Evolutionary conservation across 2,113 vertebrate species (phyloP), one percentile per base, ranked within the genome.

Genomic region (Hystrix brachyura): DNA sequence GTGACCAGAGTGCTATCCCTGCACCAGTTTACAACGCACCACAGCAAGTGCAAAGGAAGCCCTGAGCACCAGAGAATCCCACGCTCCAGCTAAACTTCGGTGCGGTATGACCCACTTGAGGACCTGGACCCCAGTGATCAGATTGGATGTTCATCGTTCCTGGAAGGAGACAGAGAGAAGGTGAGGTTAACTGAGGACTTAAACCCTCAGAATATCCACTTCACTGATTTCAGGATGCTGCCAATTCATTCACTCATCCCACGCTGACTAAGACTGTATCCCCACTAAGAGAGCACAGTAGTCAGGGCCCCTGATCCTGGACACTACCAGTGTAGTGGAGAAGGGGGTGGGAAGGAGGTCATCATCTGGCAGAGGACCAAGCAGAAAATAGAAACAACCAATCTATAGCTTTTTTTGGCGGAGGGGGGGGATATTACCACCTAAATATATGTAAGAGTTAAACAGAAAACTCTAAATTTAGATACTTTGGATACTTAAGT

Each of bases 401-500:
- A 19, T 51, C 64, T 55, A 64, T 15, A 13, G 55, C 25, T 87
- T 67, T 71, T 38, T 38, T 38, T 38, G 38, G 38, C 38, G 62
- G 7, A 4, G 13, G 6, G 38, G 48, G 1, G 19, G 23, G 51
- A 65, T 67, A 91, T 59, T 67, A 83, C 18, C n/a, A 91, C 34
- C 59, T 82, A 90, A 80, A 88, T 60, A 46, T 72, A 90, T 11
- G 19, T 7, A 46, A 85, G 3, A 6, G 62, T 12, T 87, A 9
- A 62, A 72, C 72, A 92, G 76, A 27, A 86, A 62, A 64, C 57
- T 96, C 23, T 81, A 83, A 55, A 10, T 89, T 57, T 76, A 43
- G 34, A 86, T 83, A 94, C 5, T 89, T 57, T 76, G 43, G 34
- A 86, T 83, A 94, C 5, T 67, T 53, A 85, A 88, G 46, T 43